phyloP scores from a whole-genome alignment of 2,113 vertebrate species.

The Megaceryle maxima region DNA sequence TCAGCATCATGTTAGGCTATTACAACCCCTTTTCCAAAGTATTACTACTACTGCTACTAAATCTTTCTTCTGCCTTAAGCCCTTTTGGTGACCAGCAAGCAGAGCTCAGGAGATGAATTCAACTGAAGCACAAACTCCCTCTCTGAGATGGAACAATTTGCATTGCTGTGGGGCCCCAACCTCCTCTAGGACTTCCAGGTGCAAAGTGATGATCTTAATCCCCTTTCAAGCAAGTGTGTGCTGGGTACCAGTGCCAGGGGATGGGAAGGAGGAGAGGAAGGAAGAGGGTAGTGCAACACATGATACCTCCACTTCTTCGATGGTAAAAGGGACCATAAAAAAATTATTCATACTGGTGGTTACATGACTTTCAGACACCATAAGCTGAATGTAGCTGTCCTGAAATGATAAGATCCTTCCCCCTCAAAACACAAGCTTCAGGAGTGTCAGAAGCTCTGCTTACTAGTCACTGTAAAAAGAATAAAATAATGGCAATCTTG shows the following conservation, averaged over 20 bases:
- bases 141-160: not conserved
- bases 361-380: not conserved
- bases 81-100: not conserved
- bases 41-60: not conserved
- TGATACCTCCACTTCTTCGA: not conserved
- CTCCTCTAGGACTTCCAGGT: not conserved
- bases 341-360: not conserved
- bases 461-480: not conserved
- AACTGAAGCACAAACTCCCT: not conserved
- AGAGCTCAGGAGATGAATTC: not conserved
- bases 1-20: not conserved
- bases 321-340: accelerated
- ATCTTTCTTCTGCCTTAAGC: not conserved
- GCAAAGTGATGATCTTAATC: not conserved
- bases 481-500: not conserved
- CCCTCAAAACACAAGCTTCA: not conserved
- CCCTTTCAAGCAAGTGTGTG: accelerated
- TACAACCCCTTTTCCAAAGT: not conserved
- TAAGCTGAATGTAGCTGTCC: not conserved
- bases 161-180: accelerated
- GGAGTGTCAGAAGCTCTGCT: not conserved
- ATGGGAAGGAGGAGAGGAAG: not conserved
- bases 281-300: not conserved
- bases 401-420: not conserved
- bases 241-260: not conserved